These are phyloP conservation scores for Lepidostoma basale DNA, from an alignment of 1,140 invertebrate species.

Conservation along the genomic window DNA sequence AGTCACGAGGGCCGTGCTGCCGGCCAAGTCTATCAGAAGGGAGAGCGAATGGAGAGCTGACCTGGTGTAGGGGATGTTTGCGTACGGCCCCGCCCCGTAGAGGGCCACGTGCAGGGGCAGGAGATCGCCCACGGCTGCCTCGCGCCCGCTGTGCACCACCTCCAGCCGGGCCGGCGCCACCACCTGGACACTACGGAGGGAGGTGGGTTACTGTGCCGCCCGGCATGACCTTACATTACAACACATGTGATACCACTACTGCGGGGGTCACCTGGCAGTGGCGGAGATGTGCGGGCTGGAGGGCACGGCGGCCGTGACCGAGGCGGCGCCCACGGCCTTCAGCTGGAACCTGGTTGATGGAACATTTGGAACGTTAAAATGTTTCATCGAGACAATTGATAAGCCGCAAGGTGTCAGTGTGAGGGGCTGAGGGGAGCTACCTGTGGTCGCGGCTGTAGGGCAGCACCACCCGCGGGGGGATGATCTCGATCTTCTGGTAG, in stretches of 20 bases:
- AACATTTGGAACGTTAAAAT: slow-evolving; percentile 28
- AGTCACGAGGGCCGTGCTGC: not conserved
- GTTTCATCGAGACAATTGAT: not conserved
- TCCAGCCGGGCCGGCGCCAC: slow-evolving; percentile 37
- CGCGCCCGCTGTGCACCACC: slow-evolving; percentile 35
- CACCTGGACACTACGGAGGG: slow-evolving; percentile 31
- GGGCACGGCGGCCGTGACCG: slow-evolving; percentile 36
- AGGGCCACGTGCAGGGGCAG: slow-evolving; percentile 37
- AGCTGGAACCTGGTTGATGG: slow-evolving; percentile 30
- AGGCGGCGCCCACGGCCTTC: slow-evolving; percentile 31
- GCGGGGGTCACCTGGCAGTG: slow-evolving; percentile 25
- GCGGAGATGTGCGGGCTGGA: slow-evolving; percentile 36
- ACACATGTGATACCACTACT: not conserved
- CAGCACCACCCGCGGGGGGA: slow-evolving; percentile 68
- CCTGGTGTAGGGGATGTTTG: slow-evolving; percentile 31
- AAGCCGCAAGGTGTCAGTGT: not conserved
- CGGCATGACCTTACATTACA: not conserved
- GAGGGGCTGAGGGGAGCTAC: not conserved
- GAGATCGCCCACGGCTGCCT: slow-evolving; percentile 27
- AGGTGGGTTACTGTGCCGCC: not conserved
- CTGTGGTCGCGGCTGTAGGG: slow-evolving; percentile 57
- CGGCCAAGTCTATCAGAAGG: not conserved
- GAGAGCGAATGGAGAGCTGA: not conserved
- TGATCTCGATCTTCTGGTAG: slow-evolving; percentile 68
- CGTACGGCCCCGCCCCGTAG: slow-evolving; percentile 16